Percentiles rank a stretch among this genome's conserved stretches.
Conservation (phyloP, 2,113 vertebrate species). For the Albula glossodonta region DNA sequence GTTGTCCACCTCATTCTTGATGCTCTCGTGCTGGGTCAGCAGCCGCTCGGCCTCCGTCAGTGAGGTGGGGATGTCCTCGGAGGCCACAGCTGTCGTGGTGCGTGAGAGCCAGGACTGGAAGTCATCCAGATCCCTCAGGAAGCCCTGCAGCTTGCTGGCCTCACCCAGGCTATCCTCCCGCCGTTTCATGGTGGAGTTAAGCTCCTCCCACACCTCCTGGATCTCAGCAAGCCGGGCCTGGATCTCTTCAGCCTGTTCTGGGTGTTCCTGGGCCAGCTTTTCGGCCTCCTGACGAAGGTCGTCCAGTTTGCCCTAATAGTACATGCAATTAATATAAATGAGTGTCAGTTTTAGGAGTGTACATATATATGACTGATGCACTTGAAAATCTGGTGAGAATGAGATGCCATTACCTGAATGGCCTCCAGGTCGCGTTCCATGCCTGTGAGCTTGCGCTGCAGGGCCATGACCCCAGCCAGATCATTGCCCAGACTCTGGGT, state of each 20-base stretch:
- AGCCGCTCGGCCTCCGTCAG: constrained; percentile 82
- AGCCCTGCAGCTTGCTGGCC: constrained; percentile 87
- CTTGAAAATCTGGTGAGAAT: neutral
- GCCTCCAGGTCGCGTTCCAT: constrained; percentile 91
- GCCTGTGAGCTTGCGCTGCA: constrained; percentile 89
- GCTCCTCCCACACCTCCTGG: constrained; percentile 84
- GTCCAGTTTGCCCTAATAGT: constrained; percentile 75
- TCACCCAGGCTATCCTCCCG: constrained; percentile 88
- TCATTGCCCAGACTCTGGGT: constrained; percentile 89
- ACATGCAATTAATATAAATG: no score
- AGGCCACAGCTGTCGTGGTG: constrained; percentile 86
- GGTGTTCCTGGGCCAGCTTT: constrained; percentile 76
- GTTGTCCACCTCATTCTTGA: constrained; percentile 90
- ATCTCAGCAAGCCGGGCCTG: constrained; percentile 69
- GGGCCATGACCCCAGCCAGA: constrained; percentile 85
- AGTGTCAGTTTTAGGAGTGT: neutral
- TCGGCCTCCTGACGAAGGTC: constrained; percentile 78
- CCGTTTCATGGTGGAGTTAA: constrained; percentile 79
- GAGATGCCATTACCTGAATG: constrained; percentile 68
- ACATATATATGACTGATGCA: no score
- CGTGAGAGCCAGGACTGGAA: constrained; percentile 92
- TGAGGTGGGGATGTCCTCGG: constrained; percentile 86
- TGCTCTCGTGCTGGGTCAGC: constrained; percentile 82
- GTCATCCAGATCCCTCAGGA: constrained; percentile 87
- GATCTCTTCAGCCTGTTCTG: constrained; percentile 75